These are phyloP conservation scores for Eulemur macaco DNA, from an alignment of 2,113 vertebrate species.

Conservation along the genomic window DNA sequence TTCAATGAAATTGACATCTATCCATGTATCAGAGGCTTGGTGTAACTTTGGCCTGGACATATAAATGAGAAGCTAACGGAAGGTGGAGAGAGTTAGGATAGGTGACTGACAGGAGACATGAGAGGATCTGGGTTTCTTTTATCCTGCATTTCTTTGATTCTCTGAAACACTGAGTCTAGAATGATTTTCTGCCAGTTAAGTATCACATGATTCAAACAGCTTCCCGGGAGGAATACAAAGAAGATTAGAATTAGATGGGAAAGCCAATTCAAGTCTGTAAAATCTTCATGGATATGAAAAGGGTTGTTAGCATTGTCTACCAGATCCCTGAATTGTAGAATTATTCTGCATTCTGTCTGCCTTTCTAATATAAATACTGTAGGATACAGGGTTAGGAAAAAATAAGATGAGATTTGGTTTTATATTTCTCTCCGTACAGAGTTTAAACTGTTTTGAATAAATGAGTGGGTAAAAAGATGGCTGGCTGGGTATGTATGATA, in stretches of 20 bases:
- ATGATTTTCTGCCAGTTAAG: not conserved
- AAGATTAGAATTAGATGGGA: not conserved
- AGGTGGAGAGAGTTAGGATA: not conserved
- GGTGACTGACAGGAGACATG: not conserved
- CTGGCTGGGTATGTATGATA: not conserved
- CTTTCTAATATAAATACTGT: not conserved
- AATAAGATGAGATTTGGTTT: not conserved
- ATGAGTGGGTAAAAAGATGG: not conserved
- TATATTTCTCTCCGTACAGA: not conserved
- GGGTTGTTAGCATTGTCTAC: not conserved
- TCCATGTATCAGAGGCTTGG: not conserved
- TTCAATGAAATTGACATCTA: not conserved
- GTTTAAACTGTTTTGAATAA: not conserved
- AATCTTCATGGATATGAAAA: not conserved
- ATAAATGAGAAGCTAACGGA: not conserved
- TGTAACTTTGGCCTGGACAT: not conserved
- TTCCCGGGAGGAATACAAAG: not conserved
- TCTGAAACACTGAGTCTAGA: not conserved
- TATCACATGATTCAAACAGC: not conserved
- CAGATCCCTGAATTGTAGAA: not conserved
- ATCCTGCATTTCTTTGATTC: constrained; percentile 30
- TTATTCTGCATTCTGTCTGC: not conserved
- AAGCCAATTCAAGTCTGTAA: not conserved
- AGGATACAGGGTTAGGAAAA: not conserved
- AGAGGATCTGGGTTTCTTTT: not conserved